Base-by-base conservation (phyloP, 2,113 vertebrate genomes). In the Todiramphus saurophagus region DNA sequence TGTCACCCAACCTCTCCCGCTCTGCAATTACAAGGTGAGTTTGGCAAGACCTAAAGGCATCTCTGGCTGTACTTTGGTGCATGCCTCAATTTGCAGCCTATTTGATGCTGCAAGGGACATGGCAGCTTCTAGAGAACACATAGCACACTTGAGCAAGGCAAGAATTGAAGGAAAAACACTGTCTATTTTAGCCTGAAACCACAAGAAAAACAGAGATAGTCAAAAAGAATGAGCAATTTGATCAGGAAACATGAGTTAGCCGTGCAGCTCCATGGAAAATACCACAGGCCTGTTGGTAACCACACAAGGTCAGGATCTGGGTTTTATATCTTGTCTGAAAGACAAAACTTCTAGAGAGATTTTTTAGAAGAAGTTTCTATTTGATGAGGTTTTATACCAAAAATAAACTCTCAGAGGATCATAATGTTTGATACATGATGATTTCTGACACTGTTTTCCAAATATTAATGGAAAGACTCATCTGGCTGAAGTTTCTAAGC, bases 361-460 rank as follows among this genome's bases (percentile, higher is more conserved):
- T 84, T 94, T 39, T 84, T 95, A 4, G 24, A 82, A 87, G 2
- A 43, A 39, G 28, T 64, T 87, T 56, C 18, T 83, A 50, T 90
- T 69, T 75, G 62, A 39, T 80, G 60, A 90, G 43, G 69, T 51
- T 93, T 83, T 51, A 62, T 90, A 69, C 72, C 68, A 80, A 92
- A 91, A 91, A 80, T 68, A 70, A 73, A 59, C 39, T 80, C 89
- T 37, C 67, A 58, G 58, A 73, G 79, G 62, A 87, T 79, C 41
- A 39, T n/a, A 44, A 5, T 31, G 75, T 56, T 89, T 60, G 74
- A 93, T 88, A 46, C 0, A 0, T 93, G 75, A 90, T 80, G 69
- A 58, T 91, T 96, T 74, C 51, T 91, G 93, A 90, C 91, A 94
- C 53, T 77, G 37, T 75, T 92, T 94, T 89, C 91, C 82, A 93